A percentile compares a stretch with the other conserved stretches of the same genome.
These are phyloP conservation scores for Eumaeus atala DNA, from an alignment of 1,140 invertebrate species.

Conservation along the genomic window DNA sequence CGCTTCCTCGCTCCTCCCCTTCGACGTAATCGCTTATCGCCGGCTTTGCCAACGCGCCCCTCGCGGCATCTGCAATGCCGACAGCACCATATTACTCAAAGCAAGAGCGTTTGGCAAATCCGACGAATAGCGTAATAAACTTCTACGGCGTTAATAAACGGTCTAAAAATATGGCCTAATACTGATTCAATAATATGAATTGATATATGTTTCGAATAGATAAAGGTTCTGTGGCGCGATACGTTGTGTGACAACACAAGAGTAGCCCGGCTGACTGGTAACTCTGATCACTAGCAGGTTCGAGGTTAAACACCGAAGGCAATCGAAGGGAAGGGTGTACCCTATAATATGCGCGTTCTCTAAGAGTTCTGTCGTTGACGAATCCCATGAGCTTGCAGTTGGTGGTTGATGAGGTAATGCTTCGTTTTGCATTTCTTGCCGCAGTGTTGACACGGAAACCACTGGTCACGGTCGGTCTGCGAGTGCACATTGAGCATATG, in stretches of 20 bases:
- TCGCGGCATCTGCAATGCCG: constrained; percentile 70
- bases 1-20: constrained; percentile 32
- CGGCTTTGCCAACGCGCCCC: constrained; percentile 61
- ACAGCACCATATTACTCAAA: constrained; percentile 58
- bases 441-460: constrained; percentile 82
- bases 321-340: constrained; percentile 80
- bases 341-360: constrained; percentile 80
- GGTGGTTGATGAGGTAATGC: constrained; percentile 85
- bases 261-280: neutral
- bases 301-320: constrained; percentile 37
- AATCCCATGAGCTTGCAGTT: constrained; percentile 82
- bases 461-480: constrained; percentile 80
- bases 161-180: constrained; percentile 56
- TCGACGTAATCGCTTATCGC: constrained; percentile 37
- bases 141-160: constrained; percentile 37
- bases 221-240: constrained; percentile 14
- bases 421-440: constrained; percentile 85
- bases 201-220: constrained; percentile 23
- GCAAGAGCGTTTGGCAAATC: constrained; percentile 47
- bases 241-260: constrained; percentile 4
- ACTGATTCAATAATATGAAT: constrained; percentile 37
- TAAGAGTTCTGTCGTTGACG: constrained; percentile 76
- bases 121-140: constrained; percentile 33
- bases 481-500: constrained; percentile 84
- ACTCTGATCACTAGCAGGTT: constrained; percentile 43